Evolutionary conservation across 2,888 invertebrate genomes (phyloP).

Genomic region (Holacanthella duospinosa): DNA sequence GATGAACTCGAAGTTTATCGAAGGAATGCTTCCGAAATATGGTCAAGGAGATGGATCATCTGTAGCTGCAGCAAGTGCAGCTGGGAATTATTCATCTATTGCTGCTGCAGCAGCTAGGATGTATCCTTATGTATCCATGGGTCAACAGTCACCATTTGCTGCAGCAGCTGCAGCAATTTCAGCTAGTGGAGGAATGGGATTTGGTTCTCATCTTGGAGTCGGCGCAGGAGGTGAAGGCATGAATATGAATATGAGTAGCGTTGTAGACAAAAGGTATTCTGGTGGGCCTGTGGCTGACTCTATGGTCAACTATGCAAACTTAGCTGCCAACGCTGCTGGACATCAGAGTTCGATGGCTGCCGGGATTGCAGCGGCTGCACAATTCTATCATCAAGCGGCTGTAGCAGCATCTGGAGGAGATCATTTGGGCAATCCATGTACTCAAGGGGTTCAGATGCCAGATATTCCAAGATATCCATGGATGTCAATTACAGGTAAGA

Average conservation of each 20-base stretch:
- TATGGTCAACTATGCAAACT: slow-evolving; percentile 70
- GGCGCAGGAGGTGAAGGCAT: slow-evolving; percentile 35
- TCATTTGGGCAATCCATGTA: slow-evolving; percentile 64
- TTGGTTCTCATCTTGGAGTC: slow-evolving; percentile 43
- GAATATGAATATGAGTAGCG: slow-evolving; percentile 11
- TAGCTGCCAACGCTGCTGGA: slow-evolving; percentile 50
- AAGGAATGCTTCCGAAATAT: slow-evolving; percentile 95
- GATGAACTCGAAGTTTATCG: slow-evolving; percentile 97
- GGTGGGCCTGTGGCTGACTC: slow-evolving; percentile 57
- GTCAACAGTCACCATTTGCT: slow-evolving; percentile 54
- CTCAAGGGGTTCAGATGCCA: slow-evolving; percentile 72
- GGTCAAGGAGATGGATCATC: slow-evolving; percentile 49
- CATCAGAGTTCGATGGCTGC: slow-evolving; percentile 33
- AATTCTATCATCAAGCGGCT: slow-evolving; percentile 75
- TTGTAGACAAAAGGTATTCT: slow-evolving; percentile 50
- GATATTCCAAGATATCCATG: slow-evolving; percentile 89
- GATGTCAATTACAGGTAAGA: slow-evolving; percentile 88
- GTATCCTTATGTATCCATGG: slow-evolving; percentile 81
- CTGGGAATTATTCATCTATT: slow-evolving; percentile 42
- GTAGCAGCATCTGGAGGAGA: slow-evolving; percentile 57
- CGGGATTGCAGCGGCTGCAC: slow-evolving; percentile 59
- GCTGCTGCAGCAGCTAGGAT: slow-evolving; percentile 56
- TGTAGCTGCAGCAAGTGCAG: slow-evolving; percentile 51
- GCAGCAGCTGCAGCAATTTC: slow-evolving; percentile 53
- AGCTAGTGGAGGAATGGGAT: slow-evolving; percentile 42